Conservation (phyloP, 2,888 invertebrate genomes). For the Syrista parreyssii region DNA sequence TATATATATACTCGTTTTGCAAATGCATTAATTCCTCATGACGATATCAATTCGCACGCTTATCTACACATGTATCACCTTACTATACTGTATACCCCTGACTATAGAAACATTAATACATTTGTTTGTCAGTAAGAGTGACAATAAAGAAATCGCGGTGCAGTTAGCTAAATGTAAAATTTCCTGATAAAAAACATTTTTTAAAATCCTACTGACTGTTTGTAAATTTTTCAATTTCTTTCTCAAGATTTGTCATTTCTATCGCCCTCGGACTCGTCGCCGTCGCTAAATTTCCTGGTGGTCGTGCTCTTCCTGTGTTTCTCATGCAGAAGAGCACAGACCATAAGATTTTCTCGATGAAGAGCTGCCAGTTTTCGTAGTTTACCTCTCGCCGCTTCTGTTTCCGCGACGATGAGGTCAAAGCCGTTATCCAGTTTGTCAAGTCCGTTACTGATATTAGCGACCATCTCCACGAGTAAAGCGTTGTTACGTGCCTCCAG, state of each 20-base stretch:
- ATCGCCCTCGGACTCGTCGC: background rate
- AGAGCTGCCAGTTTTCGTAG: slow-evolving; percentile 34
- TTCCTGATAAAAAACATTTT: too few relatives aligned
- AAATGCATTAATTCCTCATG: background rate
- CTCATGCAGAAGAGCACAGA: slow-evolving; percentile 37
- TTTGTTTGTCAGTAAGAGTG: background rate
- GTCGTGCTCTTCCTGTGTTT: slow-evolving; percentile 12
- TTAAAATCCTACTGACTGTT: background rate
- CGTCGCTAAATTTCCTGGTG: background rate
- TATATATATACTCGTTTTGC: background rate
- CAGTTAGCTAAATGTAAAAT: too few relatives aligned
- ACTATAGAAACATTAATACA: background rate
- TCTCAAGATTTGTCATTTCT: background rate
- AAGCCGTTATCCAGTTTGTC: slow-evolving; percentile 46
- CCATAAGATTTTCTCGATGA: slow-evolving; percentile 43
- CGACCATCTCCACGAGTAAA: slow-evolving; percentile 41
- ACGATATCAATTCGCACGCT: background rate
- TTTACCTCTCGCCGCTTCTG: slow-evolving; percentile 33
- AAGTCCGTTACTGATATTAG: slow-evolving; percentile 48
- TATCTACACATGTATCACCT: background rate
- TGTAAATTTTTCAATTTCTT: background rate
- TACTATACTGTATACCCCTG: background rate
- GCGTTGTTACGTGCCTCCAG: slow-evolving; percentile 34
- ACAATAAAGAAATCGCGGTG: too few relatives aligned
- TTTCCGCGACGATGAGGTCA: slow-evolving; percentile 40